Percentiles rank a stretch among this genome's conserved stretches.
Conservation (phyloP, 2,888 invertebrate genomes). For the Lingula anatina region DNA sequence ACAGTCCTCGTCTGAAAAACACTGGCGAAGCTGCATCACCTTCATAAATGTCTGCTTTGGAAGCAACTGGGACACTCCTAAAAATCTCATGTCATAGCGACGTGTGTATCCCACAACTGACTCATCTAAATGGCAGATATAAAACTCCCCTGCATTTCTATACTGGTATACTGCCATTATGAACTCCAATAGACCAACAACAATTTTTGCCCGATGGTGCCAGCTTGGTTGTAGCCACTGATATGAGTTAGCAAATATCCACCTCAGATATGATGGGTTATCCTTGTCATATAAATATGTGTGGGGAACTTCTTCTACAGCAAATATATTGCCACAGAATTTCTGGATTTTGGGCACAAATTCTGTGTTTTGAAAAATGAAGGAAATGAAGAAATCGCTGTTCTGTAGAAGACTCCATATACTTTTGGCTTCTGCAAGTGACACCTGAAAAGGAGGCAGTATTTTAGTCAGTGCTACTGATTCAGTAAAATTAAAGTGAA, state of each 20-base stretch:
- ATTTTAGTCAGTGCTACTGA: too few species aligned
- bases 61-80: too few species aligned
- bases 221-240: background rate
- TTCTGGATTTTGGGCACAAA: background rate
- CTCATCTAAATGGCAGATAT: too few species aligned
- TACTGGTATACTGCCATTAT: too few species aligned
- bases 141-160: too few species aligned
- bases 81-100: too few species aligned
- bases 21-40: too few species aligned
- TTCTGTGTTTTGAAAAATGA: background rate
- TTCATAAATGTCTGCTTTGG: too few species aligned
- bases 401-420: background rate
- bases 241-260: background rate
- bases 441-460: background rate
- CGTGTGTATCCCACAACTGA: too few species aligned
- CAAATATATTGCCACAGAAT: background rate
- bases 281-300: background rate
- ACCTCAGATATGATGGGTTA: background rate
- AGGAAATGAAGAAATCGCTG: background rate
- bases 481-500: too few species aligned
- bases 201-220: background rate
- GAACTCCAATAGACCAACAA: background rate
- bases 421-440: background rate
- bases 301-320: background rate
- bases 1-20: too few species aligned